Conservation (phyloP, 2,113 vertebrate genomes). For the Poecilia latipinna region DNA sequence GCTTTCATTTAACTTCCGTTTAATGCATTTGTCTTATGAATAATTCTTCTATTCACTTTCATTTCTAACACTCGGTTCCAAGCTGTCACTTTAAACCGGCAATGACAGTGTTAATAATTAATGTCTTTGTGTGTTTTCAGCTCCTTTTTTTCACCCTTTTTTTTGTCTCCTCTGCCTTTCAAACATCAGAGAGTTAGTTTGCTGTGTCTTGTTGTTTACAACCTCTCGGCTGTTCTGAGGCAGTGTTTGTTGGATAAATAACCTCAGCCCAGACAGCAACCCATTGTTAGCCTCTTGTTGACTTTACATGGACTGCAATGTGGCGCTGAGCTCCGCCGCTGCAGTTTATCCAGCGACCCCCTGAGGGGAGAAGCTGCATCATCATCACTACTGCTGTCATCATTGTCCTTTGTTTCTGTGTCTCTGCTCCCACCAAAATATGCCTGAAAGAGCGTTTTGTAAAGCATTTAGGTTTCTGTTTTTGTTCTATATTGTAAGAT, state of each 20-base stretch:
- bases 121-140: background rate
- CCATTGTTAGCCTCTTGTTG: slow-evolving; percentile 1
- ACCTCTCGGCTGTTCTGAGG: background rate
- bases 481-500: no score
- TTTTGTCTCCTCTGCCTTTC: background rate
- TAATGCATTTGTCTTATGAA: no score
- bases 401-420: background rate
- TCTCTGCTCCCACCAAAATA: background rate
- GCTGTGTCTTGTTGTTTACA: slow-evolving; percentile 3
- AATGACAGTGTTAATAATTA: background rate
- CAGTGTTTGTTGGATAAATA: slow-evolving; percentile 3
- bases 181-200: background rate
- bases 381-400: slow-evolving; percentile 4
- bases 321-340: slow-evolving; percentile 3
- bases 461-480: no score
- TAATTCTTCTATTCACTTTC: no score
- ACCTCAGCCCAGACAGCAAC: no score
- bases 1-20: no score
- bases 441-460: background rate
- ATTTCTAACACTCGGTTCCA: background rate
- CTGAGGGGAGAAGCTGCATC: slow-evolving; percentile 25
- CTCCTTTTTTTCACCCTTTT: background rate
- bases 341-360: background rate
- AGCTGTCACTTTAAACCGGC: background rate
- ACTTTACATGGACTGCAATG: background rate